These are phyloP conservation scores for Poecilia wingei DNA, from an alignment of 2,797 vertebrate species.

Conservation along the genomic window DNA sequence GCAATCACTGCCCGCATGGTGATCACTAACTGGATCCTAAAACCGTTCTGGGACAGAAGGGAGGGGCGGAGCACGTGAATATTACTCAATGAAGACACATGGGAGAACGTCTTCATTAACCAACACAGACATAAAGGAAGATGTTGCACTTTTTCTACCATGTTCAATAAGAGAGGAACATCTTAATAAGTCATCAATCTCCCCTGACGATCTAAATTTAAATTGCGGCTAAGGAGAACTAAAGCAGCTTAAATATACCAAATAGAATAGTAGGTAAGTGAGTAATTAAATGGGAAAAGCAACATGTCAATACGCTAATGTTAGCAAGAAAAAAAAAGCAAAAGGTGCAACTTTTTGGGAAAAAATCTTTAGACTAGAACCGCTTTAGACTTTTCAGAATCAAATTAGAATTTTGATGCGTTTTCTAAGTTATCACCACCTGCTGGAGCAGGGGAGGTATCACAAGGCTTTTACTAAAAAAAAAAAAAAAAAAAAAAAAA, in stretches of 20 bases:
- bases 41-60: conserved; percentile 11
- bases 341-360: not conserved
- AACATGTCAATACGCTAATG: not conserved
- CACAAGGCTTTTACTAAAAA: not conserved
- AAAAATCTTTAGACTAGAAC: not conserved
- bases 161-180: not conserved
- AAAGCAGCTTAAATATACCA: not conserved
- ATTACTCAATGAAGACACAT: conserved; percentile 30
- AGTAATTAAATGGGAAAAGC: not conserved
- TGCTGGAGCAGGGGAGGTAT: not conserved
- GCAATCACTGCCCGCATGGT: conserved; percentile 63
- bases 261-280: not conserved
- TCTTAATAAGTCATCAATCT: conserved; percentile 2
- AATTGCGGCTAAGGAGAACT: not conserved
- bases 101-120: conserved; percentile 37
- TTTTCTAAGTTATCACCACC: not conserved
- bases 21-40: conserved; percentile 66
- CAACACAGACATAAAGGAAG: not conserved
- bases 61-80: conserved; percentile 7
- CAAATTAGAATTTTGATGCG: not conserved
- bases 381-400: not conserved
- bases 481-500: not conserved
- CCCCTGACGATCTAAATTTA: not conserved
- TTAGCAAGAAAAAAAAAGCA: not conserved
- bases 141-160: not conserved